Conservation (phyloP, 2,888 invertebrate species). For the Pachymerium ferrugineum region DNA sequence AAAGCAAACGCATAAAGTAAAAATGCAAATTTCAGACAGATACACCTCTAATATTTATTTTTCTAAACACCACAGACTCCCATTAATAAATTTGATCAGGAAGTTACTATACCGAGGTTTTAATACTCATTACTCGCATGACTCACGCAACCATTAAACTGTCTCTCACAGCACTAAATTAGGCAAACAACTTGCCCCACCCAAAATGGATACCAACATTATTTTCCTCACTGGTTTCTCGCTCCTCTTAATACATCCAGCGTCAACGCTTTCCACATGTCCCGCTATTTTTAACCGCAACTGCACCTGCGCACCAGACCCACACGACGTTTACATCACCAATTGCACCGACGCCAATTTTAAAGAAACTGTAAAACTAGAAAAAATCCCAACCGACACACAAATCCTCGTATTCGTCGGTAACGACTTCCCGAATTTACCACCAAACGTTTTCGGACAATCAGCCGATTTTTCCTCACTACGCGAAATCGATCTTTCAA, state of each 20-base stretch:
- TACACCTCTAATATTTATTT: too few species aligned
- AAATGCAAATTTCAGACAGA: too few species aligned
- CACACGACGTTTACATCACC: not conserved
- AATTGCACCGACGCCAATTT: not conserved
- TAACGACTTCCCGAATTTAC: not conserved
- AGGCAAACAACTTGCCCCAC: conserved; percentile 8
- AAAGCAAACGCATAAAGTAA: too few species aligned
- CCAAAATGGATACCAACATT: not conserved
- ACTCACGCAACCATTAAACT: too few species aligned
- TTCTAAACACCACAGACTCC: too few species aligned
- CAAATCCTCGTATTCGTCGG: not conserved
- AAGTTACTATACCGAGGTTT: too few species aligned
- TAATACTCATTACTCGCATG: too few species aligned
- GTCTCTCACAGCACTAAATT: not conserved
- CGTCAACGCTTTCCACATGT: not conserved
- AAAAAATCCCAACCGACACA: not conserved
- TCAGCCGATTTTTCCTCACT: not conserved
- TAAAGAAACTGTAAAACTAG: not conserved
- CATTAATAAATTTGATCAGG: too few species aligned
- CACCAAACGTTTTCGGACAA: not conserved
- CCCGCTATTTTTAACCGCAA: not conserved
- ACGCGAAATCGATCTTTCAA: not conserved
- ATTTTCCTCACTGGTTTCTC: not conserved
- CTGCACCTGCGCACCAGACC: not conserved
- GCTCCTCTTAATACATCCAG: not conserved